Base-by-base conservation (phyloP, 1,140 invertebrate genomes). In the Drosophila athabasca region DNA sequence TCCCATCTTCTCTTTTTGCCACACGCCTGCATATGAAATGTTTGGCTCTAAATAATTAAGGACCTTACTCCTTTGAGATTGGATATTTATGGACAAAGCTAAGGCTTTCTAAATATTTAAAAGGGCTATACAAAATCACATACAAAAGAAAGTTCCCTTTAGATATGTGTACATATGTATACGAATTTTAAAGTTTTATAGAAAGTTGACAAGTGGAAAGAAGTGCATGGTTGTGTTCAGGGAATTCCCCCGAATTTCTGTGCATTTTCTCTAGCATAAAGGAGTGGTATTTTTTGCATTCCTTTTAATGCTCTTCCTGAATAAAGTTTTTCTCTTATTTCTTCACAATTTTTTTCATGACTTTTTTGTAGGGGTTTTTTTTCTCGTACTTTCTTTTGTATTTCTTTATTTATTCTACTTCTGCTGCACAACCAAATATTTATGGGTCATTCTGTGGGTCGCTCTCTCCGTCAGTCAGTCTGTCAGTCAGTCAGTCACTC, bases 371-470 rank as follows among this genome's bases (percentile, higher is more conserved):
- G n/a, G n/a, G 7, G 8, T 53, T 46, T 44, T 35, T 67, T 48
- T 64, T 31, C 31, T n/a, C 7, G 4, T 17, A 52, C 54, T 69
- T 31, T 19, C 50, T 7, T 55, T 66, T 57, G 53, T 52, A 19
- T 57, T 41, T 54, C 39, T 26, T 68, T 64, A 59, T 46, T 69
- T 67, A 26, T 53, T 49, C 43, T 39, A 19, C 17, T 76, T 11
- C 35, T 11, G 35, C 49, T 59, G 58, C 43, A 24, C 58, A 48
- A 24, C 24, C 53, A 58, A 79, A 49, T 62, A 65, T 69, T 83
- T 70, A 52, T 68, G 76, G 79, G 78, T 81, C 72, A 73, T 41
- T 62, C 52, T 46, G 51, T 51, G n/a, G 53, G 43, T 48, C 11
- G 53, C 35, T 65, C 17, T 17, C 9, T 19, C 41, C 29, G 44